Evolutionary conservation across 64 coral and sea anemone genomes (phyloP).

Genomic region (Exaiptasia diaphana): DNA sequence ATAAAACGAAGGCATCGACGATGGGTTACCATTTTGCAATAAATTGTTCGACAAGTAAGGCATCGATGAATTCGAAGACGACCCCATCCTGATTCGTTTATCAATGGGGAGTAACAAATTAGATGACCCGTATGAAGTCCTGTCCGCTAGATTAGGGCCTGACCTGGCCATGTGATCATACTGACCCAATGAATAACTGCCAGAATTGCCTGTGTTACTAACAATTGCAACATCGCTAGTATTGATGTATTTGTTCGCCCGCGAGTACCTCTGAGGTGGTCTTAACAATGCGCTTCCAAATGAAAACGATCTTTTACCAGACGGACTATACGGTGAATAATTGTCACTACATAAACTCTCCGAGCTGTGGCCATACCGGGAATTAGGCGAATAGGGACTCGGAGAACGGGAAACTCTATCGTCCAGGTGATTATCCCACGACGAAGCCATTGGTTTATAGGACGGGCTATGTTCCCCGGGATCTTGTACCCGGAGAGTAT

Average conservation of each 20-base stretch:
- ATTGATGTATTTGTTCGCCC: constrained; percentile 65
- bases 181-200: constrained; percentile 70
- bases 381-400: constrained; percentile 29
- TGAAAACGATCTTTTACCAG: constrained; percentile 44
- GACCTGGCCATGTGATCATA: constrained; percentile 15
- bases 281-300: constrained; percentile 22
- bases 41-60: constrained; percentile 49
- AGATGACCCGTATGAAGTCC: constrained; percentile 65
- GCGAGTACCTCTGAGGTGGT: constrained; percentile 29
- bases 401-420: constrained; percentile 28
- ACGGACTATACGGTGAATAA: constrained; percentile 47
- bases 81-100: constrained; percentile 10
- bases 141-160: constrained; percentile 44
- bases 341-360: constrained; percentile 77
- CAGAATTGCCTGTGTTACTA: constrained; percentile 68
- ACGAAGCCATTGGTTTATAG: constrained; percentile 60
- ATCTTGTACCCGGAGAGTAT: constrained; percentile 8
- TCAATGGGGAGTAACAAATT: constrained; percentile 38
- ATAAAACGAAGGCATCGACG: constrained; percentile 30
- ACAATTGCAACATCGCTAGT: constrained; percentile 81
- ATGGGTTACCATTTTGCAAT: constrained; percentile 28
- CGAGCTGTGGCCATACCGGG: constrained; percentile 43
- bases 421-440: constrained; percentile 48
- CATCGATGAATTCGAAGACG: constrained; percentile 23
- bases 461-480: constrained; percentile 47